These are phyloP conservation scores for Drosophila watanabei DNA, from an alignment of 1,140 invertebrate genomes.

Conservation along the genomic window DNA sequence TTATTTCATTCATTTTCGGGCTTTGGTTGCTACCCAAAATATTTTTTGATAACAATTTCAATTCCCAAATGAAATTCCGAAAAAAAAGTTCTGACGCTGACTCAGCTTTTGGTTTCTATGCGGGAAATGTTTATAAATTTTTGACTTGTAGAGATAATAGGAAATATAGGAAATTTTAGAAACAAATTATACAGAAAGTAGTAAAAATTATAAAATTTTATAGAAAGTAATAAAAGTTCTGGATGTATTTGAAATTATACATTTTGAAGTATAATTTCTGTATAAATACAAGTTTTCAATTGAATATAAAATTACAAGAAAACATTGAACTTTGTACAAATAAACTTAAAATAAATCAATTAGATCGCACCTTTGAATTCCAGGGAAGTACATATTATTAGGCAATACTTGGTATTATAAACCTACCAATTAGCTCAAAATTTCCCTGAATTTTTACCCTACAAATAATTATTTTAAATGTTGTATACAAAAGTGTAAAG, in stretches of 20 bases:
- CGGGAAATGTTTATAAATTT: neutral
- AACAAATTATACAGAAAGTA: neutral
- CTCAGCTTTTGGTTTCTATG: slow-evolving; percentile 6
- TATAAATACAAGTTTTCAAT: too few relatives aligned
- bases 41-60: slow-evolving; percentile 3
- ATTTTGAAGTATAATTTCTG: too few relatives aligned
- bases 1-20: neutral
- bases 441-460: neutral
- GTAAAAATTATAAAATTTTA: too few relatives aligned
- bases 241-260: too few relatives aligned
- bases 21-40: slow-evolving; percentile 13
- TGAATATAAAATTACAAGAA: neutral
- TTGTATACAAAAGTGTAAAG: neutral
- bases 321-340: neutral
- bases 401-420: neutral
- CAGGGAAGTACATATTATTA: neutral
- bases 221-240: neutral
- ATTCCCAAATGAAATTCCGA: neutral
- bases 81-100: neutral
- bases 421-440: neutral
- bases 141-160: neutral
- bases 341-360: neutral
- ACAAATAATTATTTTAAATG: neutral
- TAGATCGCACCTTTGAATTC: neutral
- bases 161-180: neutral